Conservation (phyloP, 35 echinoderm and acorn worm genomes). For the Patiria miniata region DNA sequence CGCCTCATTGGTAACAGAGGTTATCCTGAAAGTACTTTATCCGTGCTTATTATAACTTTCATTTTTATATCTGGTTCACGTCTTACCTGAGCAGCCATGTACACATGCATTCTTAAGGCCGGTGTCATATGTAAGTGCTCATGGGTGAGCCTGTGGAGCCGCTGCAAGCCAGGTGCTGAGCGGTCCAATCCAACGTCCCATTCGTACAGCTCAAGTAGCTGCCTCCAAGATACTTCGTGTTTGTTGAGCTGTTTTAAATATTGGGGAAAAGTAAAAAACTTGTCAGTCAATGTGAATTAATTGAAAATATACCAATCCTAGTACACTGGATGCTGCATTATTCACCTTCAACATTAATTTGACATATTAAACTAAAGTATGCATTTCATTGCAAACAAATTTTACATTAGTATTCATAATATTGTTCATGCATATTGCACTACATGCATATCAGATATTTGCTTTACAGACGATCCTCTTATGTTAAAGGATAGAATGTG, state of each 20-base stretch:
- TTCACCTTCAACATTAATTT: too few species aligned
- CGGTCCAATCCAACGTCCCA: slow-evolving; percentile 3
- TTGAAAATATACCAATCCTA: too few species aligned
- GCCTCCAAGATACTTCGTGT: slow-evolving; percentile 47
- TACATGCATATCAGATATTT: not conserved
- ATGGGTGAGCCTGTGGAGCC: slow-evolving; percentile 37
- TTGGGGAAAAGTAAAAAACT: not conserved
- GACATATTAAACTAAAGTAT: too few species aligned
- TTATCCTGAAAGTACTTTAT: too few species aligned
- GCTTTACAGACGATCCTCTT: not conserved
- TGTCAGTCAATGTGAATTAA: too few species aligned
- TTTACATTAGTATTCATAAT: too few species aligned
- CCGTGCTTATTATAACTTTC: too few species aligned
- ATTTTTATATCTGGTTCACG: too few species aligned
- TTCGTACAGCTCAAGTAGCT: slow-evolving; percentile 16
- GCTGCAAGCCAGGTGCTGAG: not conserved
- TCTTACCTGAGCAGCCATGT: not conserved
- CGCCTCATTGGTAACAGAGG: too few species aligned
- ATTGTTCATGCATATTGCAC: too few species aligned
- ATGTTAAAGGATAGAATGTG: not conserved
- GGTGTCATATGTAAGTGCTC: slow-evolving; percentile 46
- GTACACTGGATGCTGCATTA: too few species aligned
- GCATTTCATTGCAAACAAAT: too few species aligned
- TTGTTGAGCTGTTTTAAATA: not conserved
- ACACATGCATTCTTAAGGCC: slow-evolving; percentile 44